Base-by-base conservation (phyloP, 2,797 vertebrate genomes). In the Luscinia luscinia region DNA sequence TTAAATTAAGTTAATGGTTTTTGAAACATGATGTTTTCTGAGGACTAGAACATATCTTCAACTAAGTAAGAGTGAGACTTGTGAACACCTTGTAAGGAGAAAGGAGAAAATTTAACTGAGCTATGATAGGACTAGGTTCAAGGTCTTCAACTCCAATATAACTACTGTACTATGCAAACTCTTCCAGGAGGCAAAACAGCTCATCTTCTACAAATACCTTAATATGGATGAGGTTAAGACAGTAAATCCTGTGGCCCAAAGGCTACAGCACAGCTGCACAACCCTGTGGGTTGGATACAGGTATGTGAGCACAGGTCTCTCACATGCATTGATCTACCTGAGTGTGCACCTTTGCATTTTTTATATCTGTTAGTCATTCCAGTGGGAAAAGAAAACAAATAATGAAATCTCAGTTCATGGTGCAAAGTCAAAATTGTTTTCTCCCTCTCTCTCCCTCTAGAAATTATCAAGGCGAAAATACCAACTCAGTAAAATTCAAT, bases 151-250 rank as follows among this genome's bases (percentile, higher is more conserved):
- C 26, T 67, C n/a, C 73, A 18, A 45, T 38, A 15, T 4, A 58
- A 30, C 1, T n/a, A 24, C 1, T n/a, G 3, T 21, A 12, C 27
- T 36, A 59, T 4, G 57, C 34, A 61, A 83, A 28, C 21, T 38
- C 23, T 55, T 70, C 32, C 21, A 72, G 40, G 11, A 58, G 9
- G 30, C 7, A 59, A 67, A 70, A 30, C 24, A 26, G 24, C 28
- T 86, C 1, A 45, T 48, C n/a, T 70, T 74, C 40, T 41, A 48
- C 26, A 70, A 74, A 63, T 10, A 55, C 11, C 2, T 51, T 48
- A 27, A 43, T 11, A 23, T 1, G 6, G 22, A 14, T 0, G 0
- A 6, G 3, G 5, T n/a, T 57, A 61, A 80, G 41, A 24, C 4
- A 55, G 9, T 2, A 62, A 68, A 43, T 26, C 7, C 19, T 9